These are phyloP conservation scores for Nemotelus nigrinus DNA, from an alignment of 2,888 invertebrate genomes.

Conservation along the genomic window DNA sequence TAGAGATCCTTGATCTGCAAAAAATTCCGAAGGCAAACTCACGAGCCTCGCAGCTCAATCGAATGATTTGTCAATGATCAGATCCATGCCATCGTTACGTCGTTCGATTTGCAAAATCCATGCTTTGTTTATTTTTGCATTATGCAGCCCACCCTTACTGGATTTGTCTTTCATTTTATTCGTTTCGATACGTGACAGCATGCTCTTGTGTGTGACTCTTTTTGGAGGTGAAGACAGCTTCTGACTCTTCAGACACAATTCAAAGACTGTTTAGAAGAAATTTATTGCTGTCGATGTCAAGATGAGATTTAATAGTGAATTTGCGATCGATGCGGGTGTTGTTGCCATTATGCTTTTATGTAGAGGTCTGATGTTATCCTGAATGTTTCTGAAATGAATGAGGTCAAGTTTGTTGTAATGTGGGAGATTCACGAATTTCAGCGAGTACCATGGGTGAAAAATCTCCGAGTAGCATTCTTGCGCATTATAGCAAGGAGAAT, in stretches of 20 bases:
- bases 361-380: neutral
- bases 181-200: neutral
- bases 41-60: neutral
- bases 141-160: slow-evolving; percentile 10
- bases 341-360: no score
- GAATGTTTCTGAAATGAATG: neutral
- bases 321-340: neutral
- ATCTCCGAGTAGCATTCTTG: no score
- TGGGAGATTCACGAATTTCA: neutral
- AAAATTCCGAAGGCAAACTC: no score
- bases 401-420: neutral
- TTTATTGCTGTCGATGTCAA: neutral
- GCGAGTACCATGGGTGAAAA: neutral
- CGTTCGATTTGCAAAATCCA: neutral
- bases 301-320: neutral
- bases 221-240: neutral
- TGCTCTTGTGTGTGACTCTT: neutral
- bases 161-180: neutral
- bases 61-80: slow-evolving; percentile 21
- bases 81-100: neutral
- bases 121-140: neutral
- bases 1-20: no score
- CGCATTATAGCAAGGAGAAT: no score
- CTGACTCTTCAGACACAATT: neutral
- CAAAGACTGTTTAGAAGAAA: neutral